These are phyloP conservation scores for Spatula clypeata DNA, from an alignment of 2,797 vertebrate genomes.

Conservation along the genomic window DNA sequence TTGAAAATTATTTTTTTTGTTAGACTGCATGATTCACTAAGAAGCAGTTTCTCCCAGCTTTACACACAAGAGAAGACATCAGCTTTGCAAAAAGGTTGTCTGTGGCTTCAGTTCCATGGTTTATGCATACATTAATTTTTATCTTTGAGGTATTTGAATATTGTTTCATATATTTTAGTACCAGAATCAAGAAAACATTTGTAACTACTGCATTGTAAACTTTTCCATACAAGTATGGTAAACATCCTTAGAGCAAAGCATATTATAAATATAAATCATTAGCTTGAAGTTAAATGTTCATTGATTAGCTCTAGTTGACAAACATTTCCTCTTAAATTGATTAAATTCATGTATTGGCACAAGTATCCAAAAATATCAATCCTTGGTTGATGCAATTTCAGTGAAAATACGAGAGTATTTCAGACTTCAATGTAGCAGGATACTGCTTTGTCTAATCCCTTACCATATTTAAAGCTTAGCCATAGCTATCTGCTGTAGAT, in stretches of 20 bases:
- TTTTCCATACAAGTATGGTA: neutral
- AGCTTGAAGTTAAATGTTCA: neutral
- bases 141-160: neutral
- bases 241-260: neutral
- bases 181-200: neutral
- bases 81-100: neutral
- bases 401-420: neutral
- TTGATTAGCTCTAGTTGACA: neutral
- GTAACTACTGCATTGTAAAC: neutral
- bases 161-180: neutral
- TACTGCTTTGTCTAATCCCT: constrained; percentile 41
- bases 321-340: neutral
- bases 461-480: constrained; percentile 50
- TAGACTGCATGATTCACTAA: neutral
- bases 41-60: neutral
- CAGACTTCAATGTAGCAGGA: neutral
- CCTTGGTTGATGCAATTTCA: constrained; percentile 23
- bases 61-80: neutral
- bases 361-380: neutral
- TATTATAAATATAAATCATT: neutral
- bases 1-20: neutral
- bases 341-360: neutral
- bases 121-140: neutral
- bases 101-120: neutral
- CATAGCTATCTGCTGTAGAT: neutral